These are phyloP conservation scores for Anisognathus igniventris DNA, from an alignment of 2,797 vertebrate genomes.

Conservation along the genomic window DNA sequence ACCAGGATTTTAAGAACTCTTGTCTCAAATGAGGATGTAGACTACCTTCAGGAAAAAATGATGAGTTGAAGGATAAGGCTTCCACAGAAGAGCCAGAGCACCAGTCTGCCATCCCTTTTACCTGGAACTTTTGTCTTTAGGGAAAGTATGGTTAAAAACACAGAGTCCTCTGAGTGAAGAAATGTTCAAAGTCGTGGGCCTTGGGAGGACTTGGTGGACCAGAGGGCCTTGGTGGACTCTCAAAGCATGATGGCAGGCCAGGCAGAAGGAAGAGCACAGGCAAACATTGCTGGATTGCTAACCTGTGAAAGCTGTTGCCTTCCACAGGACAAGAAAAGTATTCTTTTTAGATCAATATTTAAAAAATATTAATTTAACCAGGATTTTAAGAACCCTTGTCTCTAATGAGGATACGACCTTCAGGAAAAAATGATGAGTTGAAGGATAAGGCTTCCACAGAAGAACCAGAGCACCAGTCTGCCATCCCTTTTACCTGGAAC, in stretches of 20 bases:
- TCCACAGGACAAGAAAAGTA: not conserved
- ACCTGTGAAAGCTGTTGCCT: too few relatives aligned
- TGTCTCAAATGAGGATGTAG: not conserved
- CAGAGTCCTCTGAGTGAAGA: not conserved
- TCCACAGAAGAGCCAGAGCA: not conserved
- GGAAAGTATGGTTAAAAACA: not conserved
- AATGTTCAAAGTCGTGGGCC: too few relatives aligned
- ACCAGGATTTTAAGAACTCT: not conserved
- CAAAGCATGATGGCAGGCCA: too few relatives aligned
- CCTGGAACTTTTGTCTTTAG: not conserved
- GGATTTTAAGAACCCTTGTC: not conserved
- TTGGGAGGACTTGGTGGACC: too few relatives aligned
- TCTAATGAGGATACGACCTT: not conserved
- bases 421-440: not conserved
- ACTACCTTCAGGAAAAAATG: not conserved
- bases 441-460: not conserved
- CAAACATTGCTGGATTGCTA: too few relatives aligned
- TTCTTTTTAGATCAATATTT: not conserved
- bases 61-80: not conserved
- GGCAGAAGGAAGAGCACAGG: too few relatives aligned
- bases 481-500: not conserved
- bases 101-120: not conserved
- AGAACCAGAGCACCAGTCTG: not conserved
- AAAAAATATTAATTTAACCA: not conserved
- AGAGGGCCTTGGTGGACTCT: too few relatives aligned